A percentile compares a stretch with the other conserved stretches of the same genome.
phyloP scores from a whole-genome alignment of 2,888 invertebrate genomes.

The Drosophila mulleri region DNA sequence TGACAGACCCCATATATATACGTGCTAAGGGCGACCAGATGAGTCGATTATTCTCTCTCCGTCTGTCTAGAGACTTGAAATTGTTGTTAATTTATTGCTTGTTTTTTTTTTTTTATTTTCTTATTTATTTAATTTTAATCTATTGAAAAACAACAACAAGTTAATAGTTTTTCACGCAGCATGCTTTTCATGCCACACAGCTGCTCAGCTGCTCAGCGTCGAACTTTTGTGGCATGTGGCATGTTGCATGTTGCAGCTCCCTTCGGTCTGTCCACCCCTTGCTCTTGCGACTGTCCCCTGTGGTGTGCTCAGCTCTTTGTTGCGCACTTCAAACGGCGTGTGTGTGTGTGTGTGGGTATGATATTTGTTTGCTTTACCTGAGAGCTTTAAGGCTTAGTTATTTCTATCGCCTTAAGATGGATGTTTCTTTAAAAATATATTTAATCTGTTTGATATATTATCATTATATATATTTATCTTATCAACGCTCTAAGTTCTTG shows the following conservation, averaged over 20 bases:
- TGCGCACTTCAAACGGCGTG: no score
- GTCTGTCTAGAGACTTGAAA: no score
- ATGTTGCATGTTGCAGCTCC: slow-evolving; percentile 2
- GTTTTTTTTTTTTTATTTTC: no score
- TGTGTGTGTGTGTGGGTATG: not conserved
- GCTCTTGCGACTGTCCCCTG: not conserved
- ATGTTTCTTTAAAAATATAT: not conserved
- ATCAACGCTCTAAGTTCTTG: no score
- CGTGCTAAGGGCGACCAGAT: no score
- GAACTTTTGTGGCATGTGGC: slow-evolving; percentile 61
- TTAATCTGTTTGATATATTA: not conserved
- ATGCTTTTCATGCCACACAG: slow-evolving; percentile 51
- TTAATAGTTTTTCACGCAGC: slow-evolving; percentile 68
- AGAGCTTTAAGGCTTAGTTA: not conserved
- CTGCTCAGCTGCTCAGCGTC: slow-evolving; percentile 58
- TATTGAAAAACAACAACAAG: no score
- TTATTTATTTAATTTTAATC: no score
- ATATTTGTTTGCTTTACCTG: slow-evolving; percentile 15
- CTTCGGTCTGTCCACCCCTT: not conserved
- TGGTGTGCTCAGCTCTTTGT: no score
- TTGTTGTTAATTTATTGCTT: no score
- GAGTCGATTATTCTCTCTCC: no score
- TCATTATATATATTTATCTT: not conserved
- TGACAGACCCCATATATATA: no score
- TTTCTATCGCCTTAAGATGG: not conserved